Evolutionary conservation across 2,113 vertebrate genomes (phyloP).

Genomic region (Capreolus pygargus): DNA sequence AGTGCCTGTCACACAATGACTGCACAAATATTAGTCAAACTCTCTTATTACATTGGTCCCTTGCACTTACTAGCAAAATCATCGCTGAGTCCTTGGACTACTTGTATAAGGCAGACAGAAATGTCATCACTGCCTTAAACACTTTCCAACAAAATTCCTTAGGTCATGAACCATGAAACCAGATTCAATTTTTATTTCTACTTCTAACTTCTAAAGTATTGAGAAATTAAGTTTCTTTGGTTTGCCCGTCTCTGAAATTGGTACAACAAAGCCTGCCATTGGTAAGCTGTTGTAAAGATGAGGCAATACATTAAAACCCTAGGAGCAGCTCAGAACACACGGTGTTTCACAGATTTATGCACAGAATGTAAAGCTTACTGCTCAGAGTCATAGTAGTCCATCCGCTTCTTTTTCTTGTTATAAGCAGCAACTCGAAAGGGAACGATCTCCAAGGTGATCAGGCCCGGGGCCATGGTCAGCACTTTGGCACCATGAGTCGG

Average conservation of each 20-base stretch:
- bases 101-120: background rate
- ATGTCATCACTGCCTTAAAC: background rate
- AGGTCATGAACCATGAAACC: background rate
- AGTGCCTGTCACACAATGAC: background rate
- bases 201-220: background rate
- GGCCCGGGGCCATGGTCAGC: conserved; percentile 97
- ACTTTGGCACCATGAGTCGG: conserved; percentile 97
- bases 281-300: background rate
- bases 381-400: conserved; percentile 95
- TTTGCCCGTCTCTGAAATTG: background rate
- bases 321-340: background rate
- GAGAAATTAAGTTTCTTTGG: background rate
- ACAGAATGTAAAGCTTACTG: conserved; percentile 86
- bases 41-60: background rate
- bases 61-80: background rate
- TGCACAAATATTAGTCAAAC: background rate
- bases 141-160: background rate
- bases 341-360: too few relatives aligned
- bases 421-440: conserved; percentile 98
- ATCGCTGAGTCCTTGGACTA: background rate
- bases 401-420: conserved; percentile 93
- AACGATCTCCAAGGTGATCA: conserved; percentile 96
- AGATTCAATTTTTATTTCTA: background rate
- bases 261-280: background rate
- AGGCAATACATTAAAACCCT: background rate